Evolutionary conservation across 2,113 vertebrate genomes (phyloP).

Genomic region (Picathartes gymnocephalus): DNA sequence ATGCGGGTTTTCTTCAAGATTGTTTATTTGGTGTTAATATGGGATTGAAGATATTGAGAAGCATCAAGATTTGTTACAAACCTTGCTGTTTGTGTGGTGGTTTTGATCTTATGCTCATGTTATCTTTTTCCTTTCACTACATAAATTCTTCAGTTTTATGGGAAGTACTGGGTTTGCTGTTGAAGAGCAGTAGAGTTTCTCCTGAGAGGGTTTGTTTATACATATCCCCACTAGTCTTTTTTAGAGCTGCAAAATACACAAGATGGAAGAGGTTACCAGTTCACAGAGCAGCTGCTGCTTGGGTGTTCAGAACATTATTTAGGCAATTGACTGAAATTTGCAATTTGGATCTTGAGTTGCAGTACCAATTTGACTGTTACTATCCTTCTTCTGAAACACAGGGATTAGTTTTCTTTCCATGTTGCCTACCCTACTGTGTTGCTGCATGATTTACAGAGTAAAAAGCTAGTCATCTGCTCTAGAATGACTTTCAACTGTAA

Average conservation of each 20-base stretch:
- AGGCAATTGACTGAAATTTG: background rate
- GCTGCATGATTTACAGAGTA: background rate
- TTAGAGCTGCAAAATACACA: background rate
- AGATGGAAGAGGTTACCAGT: background rate
- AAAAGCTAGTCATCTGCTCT: background rate
- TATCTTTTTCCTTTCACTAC: background rate
- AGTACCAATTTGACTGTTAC: background rate
- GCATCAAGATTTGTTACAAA: background rate
- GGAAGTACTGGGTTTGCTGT: background rate
- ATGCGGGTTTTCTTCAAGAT: background rate
- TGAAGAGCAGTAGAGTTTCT: background rate
- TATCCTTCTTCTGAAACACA: background rate
- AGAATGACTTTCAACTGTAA: background rate
- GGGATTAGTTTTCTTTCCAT: background rate
- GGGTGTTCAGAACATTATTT: background rate
- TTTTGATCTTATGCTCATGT: background rate
- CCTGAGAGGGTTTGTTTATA: background rate
- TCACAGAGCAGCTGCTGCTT: background rate
- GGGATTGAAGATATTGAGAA: background rate
- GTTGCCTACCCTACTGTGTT: background rate
- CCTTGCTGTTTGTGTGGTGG: background rate
- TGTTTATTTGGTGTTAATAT: background rate
- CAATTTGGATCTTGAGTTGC: background rate
- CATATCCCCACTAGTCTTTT: background rate
- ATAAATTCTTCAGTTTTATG: background rate